phyloP scores from a whole-genome alignment of 2,113 vertebrate genomes.

The Galbula dea region DNA sequence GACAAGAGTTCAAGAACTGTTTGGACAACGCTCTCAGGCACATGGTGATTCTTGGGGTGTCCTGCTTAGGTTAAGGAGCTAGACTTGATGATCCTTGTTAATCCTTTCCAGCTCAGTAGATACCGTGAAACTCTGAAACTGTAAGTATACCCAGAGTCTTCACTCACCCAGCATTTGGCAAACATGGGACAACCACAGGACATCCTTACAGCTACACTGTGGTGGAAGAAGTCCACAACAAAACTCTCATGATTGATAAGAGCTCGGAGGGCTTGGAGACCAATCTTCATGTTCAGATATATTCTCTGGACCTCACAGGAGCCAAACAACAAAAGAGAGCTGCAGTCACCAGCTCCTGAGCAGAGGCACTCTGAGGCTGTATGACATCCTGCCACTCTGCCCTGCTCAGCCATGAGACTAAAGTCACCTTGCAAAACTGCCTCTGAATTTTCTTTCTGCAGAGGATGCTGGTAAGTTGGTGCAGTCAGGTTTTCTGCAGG shows the following conservation, averaged over 20 bases:
- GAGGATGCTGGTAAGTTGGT: accelerated
- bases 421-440: not conserved
- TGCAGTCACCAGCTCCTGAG: not conserved
- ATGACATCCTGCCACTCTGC: not conserved
- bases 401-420: not conserved
- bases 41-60: too few species aligned
- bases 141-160: too few species aligned
- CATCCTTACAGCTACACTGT: not conserved
- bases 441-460: not conserved
- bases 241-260: not conserved
- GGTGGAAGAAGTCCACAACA: not conserved
- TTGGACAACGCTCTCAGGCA: too few species aligned
- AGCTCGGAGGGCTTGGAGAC: not conserved
- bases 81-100: too few species aligned
- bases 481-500: not conserved
- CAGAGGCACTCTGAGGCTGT: not conserved
- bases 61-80: too few species aligned
- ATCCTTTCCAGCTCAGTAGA: too few species aligned
- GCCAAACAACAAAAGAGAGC: accelerated
- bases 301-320: not conserved
- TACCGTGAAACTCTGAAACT: too few species aligned
- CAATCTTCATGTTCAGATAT: not conserved
- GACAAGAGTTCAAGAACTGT: too few species aligned
- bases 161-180: not conserved
- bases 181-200: not conserved